Percentiles rank a stretch among this genome's conserved stretches.
phyloP scores from a whole-genome alignment of 2,113 vertebrate genomes.

The Motacilla tschutschensis region DNA sequence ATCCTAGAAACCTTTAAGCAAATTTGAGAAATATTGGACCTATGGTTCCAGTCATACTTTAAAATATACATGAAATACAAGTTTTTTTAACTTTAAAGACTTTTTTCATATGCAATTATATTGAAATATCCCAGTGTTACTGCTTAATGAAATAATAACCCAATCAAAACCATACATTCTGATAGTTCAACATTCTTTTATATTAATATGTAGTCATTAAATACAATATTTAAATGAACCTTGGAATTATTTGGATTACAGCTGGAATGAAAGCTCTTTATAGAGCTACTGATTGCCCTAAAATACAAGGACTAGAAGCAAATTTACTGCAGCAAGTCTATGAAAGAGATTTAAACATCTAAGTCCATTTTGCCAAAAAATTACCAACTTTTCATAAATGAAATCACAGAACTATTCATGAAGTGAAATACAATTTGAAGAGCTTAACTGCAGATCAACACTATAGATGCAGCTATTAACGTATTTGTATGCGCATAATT shows the following conservation, averaged over 20 bases:
- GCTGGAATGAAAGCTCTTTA: background rate
- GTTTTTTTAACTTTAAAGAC: background rate
- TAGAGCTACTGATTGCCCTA: background rate
- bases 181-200: background rate
- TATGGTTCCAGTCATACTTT: fast-evolving
- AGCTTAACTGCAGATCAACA: background rate
- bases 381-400: background rate
- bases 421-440: background rate
- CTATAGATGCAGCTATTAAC: background rate
- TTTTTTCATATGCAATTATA: background rate
- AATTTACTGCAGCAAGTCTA: background rate
- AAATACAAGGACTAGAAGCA: background rate
- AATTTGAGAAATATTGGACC: background rate
- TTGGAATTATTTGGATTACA: background rate
- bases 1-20: background rate
- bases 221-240: background rate
- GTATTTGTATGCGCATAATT: background rate
- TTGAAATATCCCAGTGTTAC: background rate
- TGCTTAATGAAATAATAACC: background rate
- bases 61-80: background rate
- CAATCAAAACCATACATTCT: background rate
- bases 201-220: background rate
- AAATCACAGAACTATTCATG: background rate
- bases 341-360: background rate
- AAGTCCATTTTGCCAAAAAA: background rate